A percentile compares a stretch with the other conserved stretches of the same genome.
Conservation (phyloP, 2,113 vertebrate genomes). For the Hypocryptadius cinnamomeus region DNA sequence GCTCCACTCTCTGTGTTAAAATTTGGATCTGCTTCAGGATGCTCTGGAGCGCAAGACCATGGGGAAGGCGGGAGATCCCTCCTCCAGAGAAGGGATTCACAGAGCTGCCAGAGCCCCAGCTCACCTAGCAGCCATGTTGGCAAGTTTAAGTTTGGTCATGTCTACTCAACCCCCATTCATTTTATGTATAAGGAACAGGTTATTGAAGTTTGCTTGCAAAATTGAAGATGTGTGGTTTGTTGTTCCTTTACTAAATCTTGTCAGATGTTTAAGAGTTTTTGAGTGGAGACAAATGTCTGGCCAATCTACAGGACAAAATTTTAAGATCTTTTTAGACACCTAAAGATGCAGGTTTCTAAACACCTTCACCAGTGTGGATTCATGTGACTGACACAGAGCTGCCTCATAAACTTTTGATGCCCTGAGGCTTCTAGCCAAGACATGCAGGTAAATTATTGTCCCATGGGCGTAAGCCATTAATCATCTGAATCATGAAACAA, state of each 20-base stretch:
- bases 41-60: not conserved
- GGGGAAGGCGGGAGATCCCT: not conserved
- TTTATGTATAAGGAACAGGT: not conserved
- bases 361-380: not conserved
- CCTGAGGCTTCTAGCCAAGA: slow-evolving; percentile 33
- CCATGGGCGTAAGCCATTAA: slow-evolving; percentile 11
- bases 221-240: not conserved
- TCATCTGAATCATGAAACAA: not conserved
- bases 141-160: not conserved
- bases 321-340: not conserved
- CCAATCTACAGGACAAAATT: not conserved
- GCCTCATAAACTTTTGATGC: slow-evolving; percentile 39
- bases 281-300: not conserved
- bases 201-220: not conserved
- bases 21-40: slow-evolving; percentile 37
- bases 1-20: not conserved
- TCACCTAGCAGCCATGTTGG: rapidly evolving
- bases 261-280: not conserved
- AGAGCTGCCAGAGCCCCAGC: rapidly evolving
- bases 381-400: not conserved
- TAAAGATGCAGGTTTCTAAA: not conserved
- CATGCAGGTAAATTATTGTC: slow-evolving; percentile 37
- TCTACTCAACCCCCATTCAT: not conserved
- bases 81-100: not conserved
- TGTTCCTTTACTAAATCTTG: not conserved